These are phyloP conservation scores for Poecilus cupreus DNA, from an alignment of 2,888 invertebrate genomes.

Conservation along the genomic window DNA sequence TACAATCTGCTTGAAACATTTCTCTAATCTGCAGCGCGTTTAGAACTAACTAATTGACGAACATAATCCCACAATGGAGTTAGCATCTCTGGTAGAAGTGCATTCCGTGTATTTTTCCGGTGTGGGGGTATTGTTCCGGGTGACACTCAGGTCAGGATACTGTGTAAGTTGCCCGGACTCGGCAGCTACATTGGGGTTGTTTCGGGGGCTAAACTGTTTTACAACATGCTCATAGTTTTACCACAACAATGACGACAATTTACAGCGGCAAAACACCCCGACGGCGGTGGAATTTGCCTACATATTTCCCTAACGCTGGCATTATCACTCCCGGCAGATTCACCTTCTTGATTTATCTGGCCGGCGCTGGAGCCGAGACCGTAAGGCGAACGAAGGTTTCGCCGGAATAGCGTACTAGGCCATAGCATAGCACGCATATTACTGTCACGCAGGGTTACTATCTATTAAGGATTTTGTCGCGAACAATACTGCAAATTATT, in stretches of 20 bases:
- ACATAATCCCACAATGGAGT: no score
- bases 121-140: background rate
- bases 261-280: slow-evolving; percentile 52
- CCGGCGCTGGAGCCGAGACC: background rate
- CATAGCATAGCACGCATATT: background rate
- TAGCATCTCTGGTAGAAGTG: background rate
- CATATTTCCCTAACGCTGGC: slow-evolving; percentile 66
- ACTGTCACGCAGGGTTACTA: background rate
- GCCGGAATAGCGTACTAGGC: no score
- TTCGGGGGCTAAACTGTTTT: slow-evolving; percentile 55
- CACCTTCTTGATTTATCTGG: slow-evolving; percentile 67
- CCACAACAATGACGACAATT: slow-evolving; percentile 59
- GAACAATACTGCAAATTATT: background rate
- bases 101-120: background rate
- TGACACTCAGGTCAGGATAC: background rate
- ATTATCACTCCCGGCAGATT: slow-evolving; percentile 68
- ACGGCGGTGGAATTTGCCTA: slow-evolving; percentile 60
- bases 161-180: background rate
- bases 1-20: no score
- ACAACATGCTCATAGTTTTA: slow-evolving; percentile 59
- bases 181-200: slow-evolving; percentile 48
- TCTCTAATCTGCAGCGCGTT: background rate
- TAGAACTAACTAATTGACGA: no score
- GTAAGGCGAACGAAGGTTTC: background rate
- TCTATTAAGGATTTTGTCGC: background rate